Evolutionary conservation across 2,113 vertebrate species (phyloP), one percentile per base, ranked within the genome.

Genomic region (Symphodus melops): DNA sequence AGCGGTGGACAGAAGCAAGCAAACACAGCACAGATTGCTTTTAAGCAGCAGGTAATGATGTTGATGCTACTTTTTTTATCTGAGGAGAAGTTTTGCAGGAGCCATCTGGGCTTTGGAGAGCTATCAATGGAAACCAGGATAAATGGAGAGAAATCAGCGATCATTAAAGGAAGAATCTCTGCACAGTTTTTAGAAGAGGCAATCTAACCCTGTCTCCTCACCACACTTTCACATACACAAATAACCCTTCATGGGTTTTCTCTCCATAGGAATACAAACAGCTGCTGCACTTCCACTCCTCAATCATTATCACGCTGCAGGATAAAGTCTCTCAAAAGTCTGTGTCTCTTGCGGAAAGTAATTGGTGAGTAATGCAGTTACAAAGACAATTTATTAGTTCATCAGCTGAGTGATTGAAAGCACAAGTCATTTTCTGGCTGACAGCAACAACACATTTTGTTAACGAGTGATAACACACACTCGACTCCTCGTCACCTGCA

Each of bases 401-500:
- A 87, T 91, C 81, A 79, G 62, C 61, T 51, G 28, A 59, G 64
- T 49, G 69, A 85, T 85, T 84, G 74, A 88, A 79, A 86, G 74
- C 56, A 36, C 69, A 69, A 78, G 76, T 84, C 72, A 83, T 87
- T 89, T 81, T 87, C 74, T 74, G 67, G 73, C 73, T 69, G 64
- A 85, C 72, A 78, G 65, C 64, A 86, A 63, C 78, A 84, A 60
- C 78, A 60, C 48, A 68, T 83, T 17, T 67, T 81, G 66, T 69
- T 85, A 84, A 85, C 77, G 85, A 70, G 79, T 36, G 58, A 83
- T 71, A 83, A 86, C 65, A 61, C 8, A 39, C 21, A 39, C 33
- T 19, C 5, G 17, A 48, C 46, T 48, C 2, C 17, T 17, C 16
- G 17, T 17, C 16, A 17, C 17, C 14, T 48, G 46, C 46, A 48